phyloP scores from a whole-genome alignment of 1,140 invertebrate genomes.

The Sycophaga agraensis region DNA sequence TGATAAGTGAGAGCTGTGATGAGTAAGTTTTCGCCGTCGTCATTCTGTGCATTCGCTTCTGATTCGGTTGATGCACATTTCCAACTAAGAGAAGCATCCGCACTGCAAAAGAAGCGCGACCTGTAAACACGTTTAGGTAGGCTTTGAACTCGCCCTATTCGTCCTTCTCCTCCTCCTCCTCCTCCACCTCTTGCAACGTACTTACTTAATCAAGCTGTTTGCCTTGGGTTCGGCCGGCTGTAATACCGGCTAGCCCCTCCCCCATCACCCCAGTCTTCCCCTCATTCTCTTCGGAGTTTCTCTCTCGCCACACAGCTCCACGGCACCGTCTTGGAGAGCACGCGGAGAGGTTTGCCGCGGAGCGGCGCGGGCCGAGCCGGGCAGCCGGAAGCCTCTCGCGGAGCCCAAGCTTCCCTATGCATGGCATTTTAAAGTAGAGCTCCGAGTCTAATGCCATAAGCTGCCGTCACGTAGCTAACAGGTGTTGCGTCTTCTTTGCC shows the following conservation, averaged over 20 bases:
- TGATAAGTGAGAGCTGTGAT: no score
- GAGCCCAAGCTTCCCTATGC: slow-evolving; percentile 34
- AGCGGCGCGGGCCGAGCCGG: no score
- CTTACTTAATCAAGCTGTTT: not conserved
- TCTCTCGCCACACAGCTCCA: not conserved
- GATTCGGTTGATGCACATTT: no score
- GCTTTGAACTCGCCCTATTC: no score
- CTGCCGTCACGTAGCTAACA: slow-evolving; percentile 46
- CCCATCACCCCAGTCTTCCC: not conserved
- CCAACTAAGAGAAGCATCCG: no score
- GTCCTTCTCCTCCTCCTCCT: no score
- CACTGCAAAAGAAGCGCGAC: no score
- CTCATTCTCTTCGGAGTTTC: not conserved
- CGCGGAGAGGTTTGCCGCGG: slow-evolving; percentile 17
- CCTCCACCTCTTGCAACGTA: not conserved
- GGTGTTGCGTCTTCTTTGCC: slow-evolving; percentile 40
- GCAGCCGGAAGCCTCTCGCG: no score
- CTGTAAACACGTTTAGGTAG: no score
- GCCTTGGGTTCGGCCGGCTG: no score
- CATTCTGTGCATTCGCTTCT: no score
- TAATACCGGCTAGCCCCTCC: not conserved
- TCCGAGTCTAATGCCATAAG: slow-evolving; percentile 43
- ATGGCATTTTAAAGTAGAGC: slow-evolving; percentile 49
- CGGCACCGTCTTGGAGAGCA: not conserved
- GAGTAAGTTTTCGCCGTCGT: no score